Evolutionary conservation across 1,140 invertebrate species (phyloP).

Genomic region (Pseudobourletiella spinata): DNA sequence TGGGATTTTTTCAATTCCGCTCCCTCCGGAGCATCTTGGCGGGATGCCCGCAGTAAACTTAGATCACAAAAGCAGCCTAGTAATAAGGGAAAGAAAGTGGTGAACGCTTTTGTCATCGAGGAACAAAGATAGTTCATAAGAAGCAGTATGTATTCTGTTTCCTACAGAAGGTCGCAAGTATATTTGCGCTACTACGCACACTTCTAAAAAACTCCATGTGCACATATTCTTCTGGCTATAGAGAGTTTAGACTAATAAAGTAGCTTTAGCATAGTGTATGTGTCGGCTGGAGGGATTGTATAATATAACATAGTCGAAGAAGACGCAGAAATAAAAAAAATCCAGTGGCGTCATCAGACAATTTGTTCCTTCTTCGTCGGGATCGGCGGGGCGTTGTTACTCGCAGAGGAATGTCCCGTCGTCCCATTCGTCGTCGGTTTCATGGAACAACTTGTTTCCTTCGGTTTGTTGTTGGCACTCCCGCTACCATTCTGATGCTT

Average conservation of each 20-base stretch:
- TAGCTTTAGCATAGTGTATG: background rate
- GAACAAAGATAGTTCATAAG: background rate
- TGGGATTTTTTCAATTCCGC: too few relatives aligned
- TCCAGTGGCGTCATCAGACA: slow-evolving; percentile 25
- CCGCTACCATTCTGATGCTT: slow-evolving; percentile 21
- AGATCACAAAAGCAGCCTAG: too few relatives aligned
- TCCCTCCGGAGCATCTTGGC: too few relatives aligned
- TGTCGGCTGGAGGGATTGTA: background rate
- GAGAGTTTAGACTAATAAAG: too few relatives aligned
- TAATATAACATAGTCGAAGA: background rate
- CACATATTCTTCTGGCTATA: too few relatives aligned
- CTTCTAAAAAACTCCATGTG: too few relatives aligned
- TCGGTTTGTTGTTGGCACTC: slow-evolving; percentile 12
- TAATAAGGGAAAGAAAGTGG: too few relatives aligned
- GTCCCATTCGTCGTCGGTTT: slow-evolving; percentile 9
- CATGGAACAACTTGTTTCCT: slow-evolving; percentile 14
- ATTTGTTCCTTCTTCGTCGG: slow-evolving; percentile 36
- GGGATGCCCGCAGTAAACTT: too few relatives aligned
- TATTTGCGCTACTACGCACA: too few relatives aligned
- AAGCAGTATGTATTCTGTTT: too few relatives aligned
- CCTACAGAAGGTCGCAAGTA: too few relatives aligned
- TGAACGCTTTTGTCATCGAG: too few relatives aligned
- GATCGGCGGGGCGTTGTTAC: slow-evolving; percentile 28
- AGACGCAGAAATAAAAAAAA: slow-evolving; percentile 1
- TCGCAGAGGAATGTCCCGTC: background rate